Evolutionary conservation across 2,797 vertebrate species (phyloP).

Genomic region (Phylloscopus collybita): DNA sequence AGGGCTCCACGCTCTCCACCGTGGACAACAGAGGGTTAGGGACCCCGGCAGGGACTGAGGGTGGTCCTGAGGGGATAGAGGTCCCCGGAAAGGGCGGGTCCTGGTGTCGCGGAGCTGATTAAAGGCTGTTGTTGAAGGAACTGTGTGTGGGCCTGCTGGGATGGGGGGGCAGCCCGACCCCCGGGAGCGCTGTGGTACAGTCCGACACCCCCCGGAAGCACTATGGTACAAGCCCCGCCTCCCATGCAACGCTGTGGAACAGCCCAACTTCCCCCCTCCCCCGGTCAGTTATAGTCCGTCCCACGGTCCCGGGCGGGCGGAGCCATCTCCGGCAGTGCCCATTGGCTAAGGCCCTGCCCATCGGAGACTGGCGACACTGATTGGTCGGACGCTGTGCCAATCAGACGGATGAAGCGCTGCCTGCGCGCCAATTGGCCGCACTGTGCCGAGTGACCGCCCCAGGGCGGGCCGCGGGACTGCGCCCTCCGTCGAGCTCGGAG

Average conservation of each 20-base stretch:
- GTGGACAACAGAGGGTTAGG: background rate
- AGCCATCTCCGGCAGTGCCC: rapidly evolving
- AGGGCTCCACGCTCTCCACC: background rate
- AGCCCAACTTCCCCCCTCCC: background rate
- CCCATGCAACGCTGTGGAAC: background rate
- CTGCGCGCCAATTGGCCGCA: rapidly evolving
- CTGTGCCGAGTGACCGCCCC: rapidly evolving
- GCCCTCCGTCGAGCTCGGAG: rapidly evolving
- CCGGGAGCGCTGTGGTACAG: background rate
- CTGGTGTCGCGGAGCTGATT: background rate
- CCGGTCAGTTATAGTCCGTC: rapidly evolving
- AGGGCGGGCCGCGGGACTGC: rapidly evolving
- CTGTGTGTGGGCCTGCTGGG: background rate
- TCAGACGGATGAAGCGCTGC: rapidly evolving
- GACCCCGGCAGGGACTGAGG: background rate
- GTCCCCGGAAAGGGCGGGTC: background rate
- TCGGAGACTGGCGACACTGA: rapidly evolving
- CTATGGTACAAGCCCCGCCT: background rate
- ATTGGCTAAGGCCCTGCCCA: rapidly evolving
- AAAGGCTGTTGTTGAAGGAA: background rate
- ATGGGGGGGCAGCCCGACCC: rapidly evolving
- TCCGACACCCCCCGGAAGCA: too few relatives aligned
- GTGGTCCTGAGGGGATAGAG: background rate
- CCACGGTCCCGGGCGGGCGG: background rate
- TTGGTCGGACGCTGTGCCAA: rapidly evolving